Evolutionary conservation across 2,113 vertebrate genomes (phyloP).

Genomic region (Triplophysa siluroides): DNA sequence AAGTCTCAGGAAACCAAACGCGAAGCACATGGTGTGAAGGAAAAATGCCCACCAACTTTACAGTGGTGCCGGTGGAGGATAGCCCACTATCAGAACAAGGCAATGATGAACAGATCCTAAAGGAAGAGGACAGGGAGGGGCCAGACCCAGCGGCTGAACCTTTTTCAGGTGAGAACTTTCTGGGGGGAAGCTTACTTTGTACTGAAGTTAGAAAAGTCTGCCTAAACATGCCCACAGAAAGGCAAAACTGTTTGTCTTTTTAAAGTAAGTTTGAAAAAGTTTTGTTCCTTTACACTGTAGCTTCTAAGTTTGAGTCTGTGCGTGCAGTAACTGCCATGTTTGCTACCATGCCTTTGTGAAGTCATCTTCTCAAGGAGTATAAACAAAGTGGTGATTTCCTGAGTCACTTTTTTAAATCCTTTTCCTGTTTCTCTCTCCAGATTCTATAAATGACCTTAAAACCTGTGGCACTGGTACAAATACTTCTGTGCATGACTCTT

Average conservation of each 20-base stretch:
- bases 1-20: constrained; percentile 3
- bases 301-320: background rate
- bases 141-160: background rate
- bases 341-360: constrained; percentile 18
- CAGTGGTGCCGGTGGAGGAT: constrained; percentile 64
- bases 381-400: constrained; percentile 37
- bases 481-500: background rate
- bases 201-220: background rate
- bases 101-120: constrained; percentile 12
- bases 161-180: constrained; percentile 53
- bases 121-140: constrained; percentile 44
- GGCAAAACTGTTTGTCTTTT: background rate
- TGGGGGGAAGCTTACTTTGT: background rate
- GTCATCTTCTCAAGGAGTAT: constrained; percentile 1
- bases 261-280: background rate
- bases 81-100: constrained; percentile 26
- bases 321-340: background rate
- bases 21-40: constrained; percentile 33
- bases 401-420: background rate
- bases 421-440: constrained; percentile 15
- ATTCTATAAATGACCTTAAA: too few relatives aligned
- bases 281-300: background rate
- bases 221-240: background rate
- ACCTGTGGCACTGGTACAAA: too few relatives aligned
- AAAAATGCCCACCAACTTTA: constrained; percentile 66